Evolutionary conservation across 2,888 invertebrate species (phyloP), one percentile per base, ranked within the genome.

Genomic region (Falcaria lacertinaria): DNA sequence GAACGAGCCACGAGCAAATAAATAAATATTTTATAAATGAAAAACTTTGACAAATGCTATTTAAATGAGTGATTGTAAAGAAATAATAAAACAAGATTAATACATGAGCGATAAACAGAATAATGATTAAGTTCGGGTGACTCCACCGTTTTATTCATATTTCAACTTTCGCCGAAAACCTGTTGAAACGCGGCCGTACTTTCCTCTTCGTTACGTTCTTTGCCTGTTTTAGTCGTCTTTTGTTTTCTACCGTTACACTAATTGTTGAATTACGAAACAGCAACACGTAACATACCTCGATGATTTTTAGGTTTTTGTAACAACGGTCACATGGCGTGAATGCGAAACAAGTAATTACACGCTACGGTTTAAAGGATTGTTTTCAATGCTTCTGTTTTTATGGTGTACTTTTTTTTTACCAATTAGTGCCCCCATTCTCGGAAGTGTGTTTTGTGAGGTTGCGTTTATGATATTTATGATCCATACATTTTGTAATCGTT

Each of bases 161-260:
- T 32, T 15, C 35, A 36, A 42, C 42, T 42, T 42, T 42, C 42
- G 42, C 42, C 42, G 32, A 42, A 33, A 42, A 42, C 42, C 42
- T 19, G 42, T 37, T 25, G 42, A 60, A 63, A 67, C 64, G 60
- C 49, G 48, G 60, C 48, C 42, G 48, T 44, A 45, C 60, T 52
- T 56, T 54, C 62, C 44, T 59, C 53, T 58, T 48, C 52, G 57
- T 58, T 60, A 60, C 54, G 52, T 54, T 42, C 36, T 52, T 55
- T 39, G 52, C 42, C 44, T 56, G 62, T 62, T 60, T 50, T 43
- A 43, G 54, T 60, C 58, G 51, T 48, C 66, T 60, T 67, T 63
- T 66, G 66, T 66, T 68, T 57, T 54, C 53, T 50, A 47, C 44
- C 53, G 64, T 62, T 59, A 60, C 60, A 58, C 58, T 58, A 50